Evolutionary conservation across 2,113 vertebrate species (phyloP), one percentile per base, ranked within the genome.

Genomic region (Pomatorhinus ruficollis): DNA sequence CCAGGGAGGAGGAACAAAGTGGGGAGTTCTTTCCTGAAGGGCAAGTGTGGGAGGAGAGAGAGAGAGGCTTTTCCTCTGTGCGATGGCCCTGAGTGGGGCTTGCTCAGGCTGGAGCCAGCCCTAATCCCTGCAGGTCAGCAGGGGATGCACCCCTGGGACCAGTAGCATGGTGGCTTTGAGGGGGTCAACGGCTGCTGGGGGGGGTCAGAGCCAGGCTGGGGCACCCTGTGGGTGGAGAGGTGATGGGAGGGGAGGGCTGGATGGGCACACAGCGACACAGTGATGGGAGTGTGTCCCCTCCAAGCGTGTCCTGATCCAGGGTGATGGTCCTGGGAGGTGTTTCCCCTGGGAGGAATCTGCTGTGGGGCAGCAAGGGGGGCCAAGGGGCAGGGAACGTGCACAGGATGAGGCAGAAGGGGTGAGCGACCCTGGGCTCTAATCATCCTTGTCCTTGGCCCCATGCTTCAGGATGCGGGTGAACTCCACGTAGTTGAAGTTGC

Each of bases 401-500:
- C 47, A 45, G 22, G 11, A 47, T 52, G 35, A 52, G 40, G 63
- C 60, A 75, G 37, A n/a, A 24, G 28, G 60, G 33, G 25, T 23
- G 49, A 9, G 74, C 1, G 5, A 74, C 74, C 71, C 57, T 2
- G 0, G 33, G 47, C 64, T 90, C 95, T 98, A 97, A 96, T 98
- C 98, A 1, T 98, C 98, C 59, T 98, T 98, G 92, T 98, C 98
- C 94, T 98, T 99, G 97, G 99, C 99, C 0, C 99, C 99, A 0
- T 99, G 99, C 94, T 99, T 99, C 93, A 99, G 98, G 96, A 99
- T 99, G 96, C 99, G 99, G 53, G 99, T 99, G 98, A 99, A 99
- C 97, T 99, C 99, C 52, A 99, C 99, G 0, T 99, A 99, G 98
- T 99, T 99, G 98, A 99, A 99, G 97, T 99, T 99, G 97, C 99